A percentile compares a stretch with the other conserved stretches of the same genome.
Conservation (phyloP, 2,797 vertebrate species). For the Enteromius fasciolatus region DNA sequence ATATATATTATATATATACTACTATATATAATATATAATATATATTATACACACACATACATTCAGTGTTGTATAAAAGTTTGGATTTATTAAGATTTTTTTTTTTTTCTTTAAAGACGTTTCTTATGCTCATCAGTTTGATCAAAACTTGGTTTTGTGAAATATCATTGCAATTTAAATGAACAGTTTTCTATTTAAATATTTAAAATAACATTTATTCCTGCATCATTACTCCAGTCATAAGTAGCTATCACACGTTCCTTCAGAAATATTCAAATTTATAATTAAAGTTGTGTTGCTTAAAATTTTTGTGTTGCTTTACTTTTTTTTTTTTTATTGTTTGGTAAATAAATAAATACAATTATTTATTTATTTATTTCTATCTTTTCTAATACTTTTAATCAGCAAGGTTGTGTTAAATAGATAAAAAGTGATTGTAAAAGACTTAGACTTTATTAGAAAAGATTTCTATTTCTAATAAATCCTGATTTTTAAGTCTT, state of each 20-base stretch:
- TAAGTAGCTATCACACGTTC: too few species aligned
- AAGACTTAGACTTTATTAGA: background rate
- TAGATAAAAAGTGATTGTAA: background rate
- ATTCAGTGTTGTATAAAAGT: background rate
- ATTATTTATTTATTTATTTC: background rate
- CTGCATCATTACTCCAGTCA: background rate
- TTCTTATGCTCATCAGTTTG: too few species aligned
- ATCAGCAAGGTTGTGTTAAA: background rate
- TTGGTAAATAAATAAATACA: too few species aligned
- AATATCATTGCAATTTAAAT: too few species aligned
- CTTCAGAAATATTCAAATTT: too few species aligned
- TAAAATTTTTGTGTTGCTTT: background rate
- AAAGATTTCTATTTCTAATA: background rate
- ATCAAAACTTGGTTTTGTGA: too few species aligned
- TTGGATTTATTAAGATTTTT: background rate
- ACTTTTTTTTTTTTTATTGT: too few species aligned
- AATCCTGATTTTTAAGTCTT: background rate
- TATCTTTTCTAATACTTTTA: background rate
- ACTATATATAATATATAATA: too few species aligned
- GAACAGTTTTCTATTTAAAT: too few species aligned
- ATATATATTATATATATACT: too few species aligned
- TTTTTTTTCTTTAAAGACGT: too few species aligned
- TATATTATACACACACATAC: background rate
- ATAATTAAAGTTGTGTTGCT: background rate
- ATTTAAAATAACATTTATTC: too few species aligned